These are phyloP conservation scores for Acanthis flammea DNA, from an alignment of 2,797 vertebrate species.

Conservation along the genomic window DNA sequence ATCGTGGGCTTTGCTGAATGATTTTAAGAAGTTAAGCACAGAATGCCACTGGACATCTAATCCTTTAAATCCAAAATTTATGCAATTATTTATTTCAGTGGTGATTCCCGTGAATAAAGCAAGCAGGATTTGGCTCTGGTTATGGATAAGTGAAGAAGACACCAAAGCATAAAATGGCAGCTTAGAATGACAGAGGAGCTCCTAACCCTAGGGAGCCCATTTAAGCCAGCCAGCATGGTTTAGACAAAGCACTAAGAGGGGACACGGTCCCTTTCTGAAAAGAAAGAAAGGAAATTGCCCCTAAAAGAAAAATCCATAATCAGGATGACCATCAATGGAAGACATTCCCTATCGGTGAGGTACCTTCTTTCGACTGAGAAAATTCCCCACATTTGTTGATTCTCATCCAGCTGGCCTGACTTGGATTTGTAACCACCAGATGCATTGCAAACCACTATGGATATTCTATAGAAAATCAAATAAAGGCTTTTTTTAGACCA, in stretches of 20 bases:
- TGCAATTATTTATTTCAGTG: slow-evolving; percentile 47
- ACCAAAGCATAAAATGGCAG: slow-evolving; percentile 49
- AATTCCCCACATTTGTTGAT: slow-evolving; percentile 20
- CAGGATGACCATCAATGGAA: slow-evolving; percentile 42
- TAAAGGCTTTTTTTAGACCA: slow-evolving; percentile 37
- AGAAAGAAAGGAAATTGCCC: slow-evolving; percentile 49
- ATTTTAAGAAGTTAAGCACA: not conserved
- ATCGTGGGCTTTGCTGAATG: not conserved
- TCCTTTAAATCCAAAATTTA: slow-evolving; percentile 14
- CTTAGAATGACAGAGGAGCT: slow-evolving; percentile 39
- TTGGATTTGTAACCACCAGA: slow-evolving; percentile 30
- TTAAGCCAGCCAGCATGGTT: not conserved
- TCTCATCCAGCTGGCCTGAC: slow-evolving; percentile 37
- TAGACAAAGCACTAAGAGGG: slow-evolving; percentile 16
- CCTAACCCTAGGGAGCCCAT: slow-evolving; percentile 46
- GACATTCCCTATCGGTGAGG: slow-evolving; percentile 14
- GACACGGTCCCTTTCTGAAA: slow-evolving; percentile 32
- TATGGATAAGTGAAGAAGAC: slow-evolving; percentile 45
- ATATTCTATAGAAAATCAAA: slow-evolving; percentile 44
- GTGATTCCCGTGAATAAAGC: not conserved
- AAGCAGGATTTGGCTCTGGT: slow-evolving; percentile 25
- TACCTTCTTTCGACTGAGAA: slow-evolving; percentile 34
- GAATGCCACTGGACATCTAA: slow-evolving; percentile 29
- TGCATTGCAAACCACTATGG: slow-evolving; percentile 14
- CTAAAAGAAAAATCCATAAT: slow-evolving; percentile 61